These are phyloP conservation scores for Leptosomus discolor DNA, from an alignment of 2,113 vertebrate species.

Conservation along the genomic window DNA sequence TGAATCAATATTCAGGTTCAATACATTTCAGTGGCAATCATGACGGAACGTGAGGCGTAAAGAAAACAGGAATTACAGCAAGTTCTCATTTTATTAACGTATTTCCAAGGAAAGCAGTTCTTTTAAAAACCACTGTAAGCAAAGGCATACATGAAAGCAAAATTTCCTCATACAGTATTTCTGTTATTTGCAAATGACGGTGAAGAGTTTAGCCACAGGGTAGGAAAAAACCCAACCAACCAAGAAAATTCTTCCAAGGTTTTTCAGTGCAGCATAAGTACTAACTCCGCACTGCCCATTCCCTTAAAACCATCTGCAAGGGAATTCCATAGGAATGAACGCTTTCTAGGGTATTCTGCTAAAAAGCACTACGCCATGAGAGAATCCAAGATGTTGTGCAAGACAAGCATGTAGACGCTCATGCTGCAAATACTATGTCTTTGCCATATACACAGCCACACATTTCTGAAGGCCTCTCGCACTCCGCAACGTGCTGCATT, in stretches of 20 bases:
- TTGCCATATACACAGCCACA: background rate
- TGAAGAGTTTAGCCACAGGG: background rate
- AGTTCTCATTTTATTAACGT: background rate
- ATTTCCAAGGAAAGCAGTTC: background rate
- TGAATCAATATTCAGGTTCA: background rate
- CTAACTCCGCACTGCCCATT: background rate
- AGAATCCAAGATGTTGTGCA: background rate
- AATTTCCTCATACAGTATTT: background rate
- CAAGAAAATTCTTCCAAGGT: background rate
- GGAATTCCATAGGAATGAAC: background rate
- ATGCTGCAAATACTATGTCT: background rate
- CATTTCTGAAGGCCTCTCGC: background rate
- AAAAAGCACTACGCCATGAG: background rate
- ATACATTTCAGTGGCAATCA: background rate
- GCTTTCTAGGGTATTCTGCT: background rate
- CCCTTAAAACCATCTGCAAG: background rate
- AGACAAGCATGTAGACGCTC: background rate
- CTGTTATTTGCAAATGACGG: background rate
- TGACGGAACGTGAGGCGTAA: background rate
- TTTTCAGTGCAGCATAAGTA: background rate
- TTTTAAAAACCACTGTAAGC: background rate
- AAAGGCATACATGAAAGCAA: background rate
- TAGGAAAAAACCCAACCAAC: background rate
- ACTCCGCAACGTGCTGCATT: constrained; percentile 39
- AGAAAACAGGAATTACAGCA: background rate